A percentile compares a stretch with the other conserved stretches of the same genome.
These are phyloP conservation scores for Geococcyx californianus DNA, from an alignment of 2,113 vertebrate species.

Conservation along the genomic window DNA sequence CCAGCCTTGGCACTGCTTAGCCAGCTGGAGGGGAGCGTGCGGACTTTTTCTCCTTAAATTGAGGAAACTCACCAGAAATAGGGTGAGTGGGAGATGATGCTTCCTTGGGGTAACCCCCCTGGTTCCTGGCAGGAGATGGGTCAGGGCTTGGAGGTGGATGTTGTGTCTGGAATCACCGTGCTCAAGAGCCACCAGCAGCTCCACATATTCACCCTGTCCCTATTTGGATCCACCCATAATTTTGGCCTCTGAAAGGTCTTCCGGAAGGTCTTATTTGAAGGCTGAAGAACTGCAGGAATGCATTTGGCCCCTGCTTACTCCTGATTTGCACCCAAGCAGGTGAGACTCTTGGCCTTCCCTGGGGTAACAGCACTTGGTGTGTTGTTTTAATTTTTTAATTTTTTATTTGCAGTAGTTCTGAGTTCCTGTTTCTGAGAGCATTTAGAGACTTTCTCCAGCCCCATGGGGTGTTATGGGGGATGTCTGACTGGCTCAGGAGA, in stretches of 20 bases:
- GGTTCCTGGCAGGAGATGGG: background rate
- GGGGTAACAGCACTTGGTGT: background rate
- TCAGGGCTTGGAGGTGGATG: background rate
- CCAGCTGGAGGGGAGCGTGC: fast-evolving
- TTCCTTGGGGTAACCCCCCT: background rate
- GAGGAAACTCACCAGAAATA: background rate
- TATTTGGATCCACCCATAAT: background rate
- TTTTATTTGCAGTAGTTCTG: background rate
- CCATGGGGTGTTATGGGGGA: fast-evolving
- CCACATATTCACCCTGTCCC: background rate
- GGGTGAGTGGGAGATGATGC: background rate
- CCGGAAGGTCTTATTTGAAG: background rate
- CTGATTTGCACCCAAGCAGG: background rate
- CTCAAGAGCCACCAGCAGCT: background rate
- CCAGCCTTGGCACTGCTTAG: background rate
- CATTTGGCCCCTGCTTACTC: background rate
- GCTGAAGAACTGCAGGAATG: background rate
- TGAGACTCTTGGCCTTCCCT: background rate
- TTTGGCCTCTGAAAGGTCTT: background rate
- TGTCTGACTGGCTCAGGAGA: background rate
- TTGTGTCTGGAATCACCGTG: background rate
- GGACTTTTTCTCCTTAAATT: background rate
- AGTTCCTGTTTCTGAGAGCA: background rate
- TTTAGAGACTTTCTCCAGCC: background rate
- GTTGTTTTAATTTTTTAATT: too few species aligned